phyloP scores from a whole-genome alignment of 2,888 invertebrate genomes.

The Himalopsyche kuldschensis region DNA sequence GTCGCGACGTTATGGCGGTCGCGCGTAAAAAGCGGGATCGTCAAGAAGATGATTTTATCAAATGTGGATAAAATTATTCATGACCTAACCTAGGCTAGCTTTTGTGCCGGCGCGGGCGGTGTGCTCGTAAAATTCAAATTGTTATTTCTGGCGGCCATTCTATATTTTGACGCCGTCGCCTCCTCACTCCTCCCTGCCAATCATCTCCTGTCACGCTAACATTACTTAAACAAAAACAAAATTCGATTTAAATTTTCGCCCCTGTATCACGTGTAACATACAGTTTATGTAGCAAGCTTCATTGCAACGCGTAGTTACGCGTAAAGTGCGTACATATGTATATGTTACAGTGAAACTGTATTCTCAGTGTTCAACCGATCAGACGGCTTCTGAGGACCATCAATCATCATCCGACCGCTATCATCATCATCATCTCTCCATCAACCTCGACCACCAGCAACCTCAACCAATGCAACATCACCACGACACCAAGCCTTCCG shows the following conservation, averaged over 20 bases:
- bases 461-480: too few relatives aligned
- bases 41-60: constrained; percentile 26
- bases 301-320: too few relatives aligned
- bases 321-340: too few relatives aligned
- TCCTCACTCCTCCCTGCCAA: background rate
- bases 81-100: constrained; percentile 7
- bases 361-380: too few relatives aligned
- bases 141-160: constrained; percentile 9
- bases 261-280: background rate
- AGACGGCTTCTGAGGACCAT: too few relatives aligned
- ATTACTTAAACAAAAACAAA: background rate
- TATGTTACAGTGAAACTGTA: too few relatives aligned
- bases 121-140: constrained; percentile 30
- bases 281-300: too few relatives aligned
- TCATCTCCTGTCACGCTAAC: background rate
- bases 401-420: too few relatives aligned
- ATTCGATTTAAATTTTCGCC: background rate
- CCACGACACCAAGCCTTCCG: too few relatives aligned
- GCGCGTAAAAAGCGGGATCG: constrained; percentile 14
- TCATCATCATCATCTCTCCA: too few relatives aligned
- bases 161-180: background rate
- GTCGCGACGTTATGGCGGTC: constrained; percentile 5
- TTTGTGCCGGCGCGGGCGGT: constrained; percentile 15
- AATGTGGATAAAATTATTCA: constrained; percentile 33
- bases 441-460: too few relatives aligned